A percentile compares a stretch with the other conserved stretches of the same genome.
Evolutionary conservation across 2,888 invertebrate genomes (phyloP).

Genomic region (Ligdia adustata): DNA sequence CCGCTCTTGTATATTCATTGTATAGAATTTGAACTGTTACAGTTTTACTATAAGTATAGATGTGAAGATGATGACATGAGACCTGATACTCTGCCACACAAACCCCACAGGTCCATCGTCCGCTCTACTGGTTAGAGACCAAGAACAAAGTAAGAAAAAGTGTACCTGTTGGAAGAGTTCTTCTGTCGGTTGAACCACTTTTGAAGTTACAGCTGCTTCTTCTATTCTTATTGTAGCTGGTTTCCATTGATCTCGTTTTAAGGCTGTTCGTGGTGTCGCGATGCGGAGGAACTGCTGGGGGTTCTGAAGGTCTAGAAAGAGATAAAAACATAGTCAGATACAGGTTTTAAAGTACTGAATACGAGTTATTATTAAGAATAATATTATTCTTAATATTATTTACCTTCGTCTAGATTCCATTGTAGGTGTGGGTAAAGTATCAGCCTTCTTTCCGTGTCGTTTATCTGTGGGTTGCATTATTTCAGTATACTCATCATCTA

Average conservation of each 20-base stretch:
- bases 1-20: too few relatives aligned
- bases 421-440: constrained; percentile 81
- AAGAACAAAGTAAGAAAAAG: too few relatives aligned
- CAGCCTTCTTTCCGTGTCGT: constrained; percentile 77
- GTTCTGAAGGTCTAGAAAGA: constrained; percentile 79
- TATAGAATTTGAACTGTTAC: too few relatives aligned
- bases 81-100: too few relatives aligned
- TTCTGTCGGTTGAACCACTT: constrained; percentile 86
- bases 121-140: not conserved
- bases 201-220: constrained; percentile 79
- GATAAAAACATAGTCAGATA: too few relatives aligned
- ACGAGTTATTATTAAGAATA: too few relatives aligned
- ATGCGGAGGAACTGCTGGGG: constrained; percentile 90
- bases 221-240: constrained; percentile 87
- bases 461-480: constrained; percentile 81
- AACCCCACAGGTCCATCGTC: too few relatives aligned
- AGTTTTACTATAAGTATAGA: too few relatives aligned
- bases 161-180: constrained; percentile 88
- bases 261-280: constrained; percentile 88
- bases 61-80: too few relatives aligned
- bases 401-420: constrained; percentile 78
- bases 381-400: constrained; percentile 5
- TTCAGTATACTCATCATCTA: constrained; percentile 90
- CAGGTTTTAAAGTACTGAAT: too few relatives aligned
- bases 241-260: constrained; percentile 94